Evolutionary conservation across 2,888 invertebrate genomes (phyloP), one percentile per base, ranked within the genome.

Genomic region (Melitaea athalia): DNA sequence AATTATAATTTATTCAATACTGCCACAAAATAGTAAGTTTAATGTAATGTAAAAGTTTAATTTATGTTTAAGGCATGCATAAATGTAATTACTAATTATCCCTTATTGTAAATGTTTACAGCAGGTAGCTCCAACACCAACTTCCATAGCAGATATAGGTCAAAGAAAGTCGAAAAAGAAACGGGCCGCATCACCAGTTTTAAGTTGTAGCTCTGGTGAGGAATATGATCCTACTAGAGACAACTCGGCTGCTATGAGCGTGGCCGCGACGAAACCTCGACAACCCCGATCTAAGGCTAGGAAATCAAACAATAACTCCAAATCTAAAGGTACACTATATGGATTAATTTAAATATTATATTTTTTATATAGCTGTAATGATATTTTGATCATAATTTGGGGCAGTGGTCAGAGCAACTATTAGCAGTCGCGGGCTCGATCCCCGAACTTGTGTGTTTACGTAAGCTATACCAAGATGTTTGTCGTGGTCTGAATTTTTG

Each of bases 141-240:
- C 83, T 49, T 85, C 89, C 60, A 83, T 91, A 72, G 83, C 88
- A 2, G 91, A 92, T 69, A 77, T 92, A 67, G 91, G 90, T 14
- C 91, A 86, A 74, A 84, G 88, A 67, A 92, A 89, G 77, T 91
- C 91, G 0, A 92, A 92, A 77, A 92, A 92, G 80, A 92, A 92
- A 73, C 81, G 88, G 52, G 84, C 85, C 0, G 86, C 88, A 2
- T 90, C 92, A 7, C 92, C 93, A 0, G 86, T 83, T 1, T 77
- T 83, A 47, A 90, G 92, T 70, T 89, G 85, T 42, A 92, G 92
- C 72, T 93, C 93, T 4, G 93, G 93, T 61, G 93, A 93, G 75
- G 93, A 93, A 76, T 93, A 93, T 65, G 90, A 92, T 72, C 92
- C 93, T 5, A 77, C 85, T 10, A 82, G 85, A 5, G 91, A 91